Conservation (phyloP, 2,113 vertebrate genomes). For the Lucifuga dentata region DNA sequence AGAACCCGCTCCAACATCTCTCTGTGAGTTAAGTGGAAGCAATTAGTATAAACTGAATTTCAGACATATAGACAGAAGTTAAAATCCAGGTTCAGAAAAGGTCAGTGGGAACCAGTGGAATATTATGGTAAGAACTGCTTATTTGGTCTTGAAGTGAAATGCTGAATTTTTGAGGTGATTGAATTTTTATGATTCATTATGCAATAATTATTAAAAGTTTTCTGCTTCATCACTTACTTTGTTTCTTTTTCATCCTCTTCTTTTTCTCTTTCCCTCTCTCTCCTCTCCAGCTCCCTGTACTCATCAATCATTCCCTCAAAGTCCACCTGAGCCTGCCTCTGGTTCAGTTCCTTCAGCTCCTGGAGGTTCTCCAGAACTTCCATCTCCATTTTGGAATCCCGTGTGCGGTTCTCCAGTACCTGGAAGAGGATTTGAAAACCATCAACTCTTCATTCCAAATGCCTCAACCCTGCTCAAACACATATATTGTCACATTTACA, state of each 20-base stretch:
- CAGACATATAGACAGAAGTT: background rate
- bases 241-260: slow-evolving; percentile 92
- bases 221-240: slow-evolving; percentile 79
- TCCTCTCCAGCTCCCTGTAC: slow-evolving; percentile 86
- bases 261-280: slow-evolving; percentile 81
- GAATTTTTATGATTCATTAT: too few species aligned
- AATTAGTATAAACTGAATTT: background rate
- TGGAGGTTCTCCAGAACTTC: slow-evolving; percentile 97
- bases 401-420: slow-evolving; percentile 96
- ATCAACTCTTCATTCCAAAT: background rate
- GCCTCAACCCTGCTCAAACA: background rate
- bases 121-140: background rate
- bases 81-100: background rate
- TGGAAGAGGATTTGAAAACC: slow-evolving; percentile 53
- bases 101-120: background rate
- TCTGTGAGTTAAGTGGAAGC: slow-evolving; percentile 69
- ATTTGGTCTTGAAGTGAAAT: too few species aligned
- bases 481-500: background rate
- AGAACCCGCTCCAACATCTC: slow-evolving; percentile 88
- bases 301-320: slow-evolving; percentile 88
- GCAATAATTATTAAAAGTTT: background rate
- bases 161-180: too few species aligned
- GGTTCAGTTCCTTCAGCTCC: slow-evolving; percentile 97
- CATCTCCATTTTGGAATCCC: slow-evolving; percentile 98
- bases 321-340: slow-evolving; percentile 94